Evolutionary conservation across 2,113 vertebrate genomes (phyloP), one percentile per base, ranked within the genome.

Genomic region (Xiphophorus hellerii): DNA sequence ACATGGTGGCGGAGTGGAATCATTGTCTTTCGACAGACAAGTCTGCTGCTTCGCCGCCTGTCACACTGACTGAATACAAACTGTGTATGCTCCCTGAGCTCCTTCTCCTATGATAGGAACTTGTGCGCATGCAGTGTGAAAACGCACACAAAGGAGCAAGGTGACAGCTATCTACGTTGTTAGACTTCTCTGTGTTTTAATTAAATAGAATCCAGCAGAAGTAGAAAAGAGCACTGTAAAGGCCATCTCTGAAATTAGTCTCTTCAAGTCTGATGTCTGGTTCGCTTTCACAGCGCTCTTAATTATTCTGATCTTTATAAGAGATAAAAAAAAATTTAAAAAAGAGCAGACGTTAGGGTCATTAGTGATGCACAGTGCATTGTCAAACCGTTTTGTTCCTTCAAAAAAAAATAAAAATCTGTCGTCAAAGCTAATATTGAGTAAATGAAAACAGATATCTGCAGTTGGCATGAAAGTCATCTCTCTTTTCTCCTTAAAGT

Each of bases 61-160:
- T 91, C 89, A 87, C 87, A 89, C 89, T 33, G 78, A 25, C 91
- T 83, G 91, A 92, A 92, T 92, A 90, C 87, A 89, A 91, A 92
- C 90, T 62, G 84, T 15, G 71, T 72, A 64, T 79, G 76, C 72
- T 92, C 88, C 86, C 84, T n/a, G 67, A 87, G 88, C 91, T 87
- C 78, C 76, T 83, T 76, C 80, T 67, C 78, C 75, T 82, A 68
- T 84, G 81, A 86, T 84, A 76, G 76, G 82, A 90, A 86, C 84
- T 86, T 84, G 81, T 83, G 80, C 91, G 83, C 85, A 83, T 58
- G 76, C 76, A 42, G 72, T 85, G 78, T 80, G 81, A 85, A 87
- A 58, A 85, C 73, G 61, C 79, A 82, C 81, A 88, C 87, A 87
- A 82, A 83, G 48, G 85, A 71, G 76, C 5, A 11, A 71, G 83